These are phyloP conservation scores for Callosobruchus maculatus DNA, from an alignment of 2,888 invertebrate species.

Conservation along the genomic window DNA sequence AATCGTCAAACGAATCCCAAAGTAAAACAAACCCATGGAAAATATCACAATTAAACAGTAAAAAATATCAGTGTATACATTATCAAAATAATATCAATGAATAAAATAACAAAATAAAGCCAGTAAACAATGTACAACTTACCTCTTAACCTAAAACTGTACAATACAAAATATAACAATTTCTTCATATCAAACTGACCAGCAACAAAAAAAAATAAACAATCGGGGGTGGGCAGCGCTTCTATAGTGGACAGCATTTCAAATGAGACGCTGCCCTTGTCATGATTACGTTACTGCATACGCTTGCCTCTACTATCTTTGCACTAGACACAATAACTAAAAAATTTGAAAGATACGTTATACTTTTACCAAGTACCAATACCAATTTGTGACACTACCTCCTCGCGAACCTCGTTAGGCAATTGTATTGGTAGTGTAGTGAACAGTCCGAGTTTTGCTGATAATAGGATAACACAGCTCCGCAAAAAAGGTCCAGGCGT, in stretches of 20 bases:
- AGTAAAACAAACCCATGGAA: background rate
- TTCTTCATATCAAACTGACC: constrained; percentile 38
- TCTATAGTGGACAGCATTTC: background rate
- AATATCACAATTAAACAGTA: background rate
- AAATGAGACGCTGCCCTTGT: background rate
- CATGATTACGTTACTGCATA: background rate
- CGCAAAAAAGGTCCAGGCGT: no score
- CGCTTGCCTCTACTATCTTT: no score
- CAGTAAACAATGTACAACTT: background rate
- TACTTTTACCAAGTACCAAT: no score
- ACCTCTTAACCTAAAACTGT: constrained; percentile 19
- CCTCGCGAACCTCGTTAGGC: no score
- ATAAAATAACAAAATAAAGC: constrained; percentile 10
- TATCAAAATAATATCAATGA: constrained; percentile 7
- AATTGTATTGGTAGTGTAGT: no score
- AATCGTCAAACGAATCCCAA: background rate
- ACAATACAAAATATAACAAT: constrained; percentile 20
- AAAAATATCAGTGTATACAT: background rate
- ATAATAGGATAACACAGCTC: no score
- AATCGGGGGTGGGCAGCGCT: background rate
- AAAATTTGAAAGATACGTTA: background rate
- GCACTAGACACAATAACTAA: no score
- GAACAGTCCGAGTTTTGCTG: no score
- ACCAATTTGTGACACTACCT: no score
- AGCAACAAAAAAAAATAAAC: constrained; percentile 15